A percentile compares a stretch with the other conserved stretches of the same genome.
phyloP scores from a whole-genome alignment of 2,888 invertebrate species.

The Lasiommata megera region DNA sequence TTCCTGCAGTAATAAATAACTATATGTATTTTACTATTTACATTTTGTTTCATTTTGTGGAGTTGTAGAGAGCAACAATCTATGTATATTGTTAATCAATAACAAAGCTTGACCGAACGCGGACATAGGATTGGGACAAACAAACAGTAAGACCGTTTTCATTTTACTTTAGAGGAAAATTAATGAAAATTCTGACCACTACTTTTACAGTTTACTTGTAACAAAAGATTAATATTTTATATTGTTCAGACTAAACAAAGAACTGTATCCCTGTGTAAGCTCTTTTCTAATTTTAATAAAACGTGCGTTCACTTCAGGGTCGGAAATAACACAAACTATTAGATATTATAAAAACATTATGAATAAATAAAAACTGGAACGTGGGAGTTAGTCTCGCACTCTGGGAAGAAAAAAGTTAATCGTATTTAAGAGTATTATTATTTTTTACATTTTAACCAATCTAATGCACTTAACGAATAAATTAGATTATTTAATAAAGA shows the following conservation, averaged over 20 bases:
- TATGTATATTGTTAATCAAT: not conserved
- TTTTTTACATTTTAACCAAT: too few species aligned
- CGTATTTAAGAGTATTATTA: too few species aligned
- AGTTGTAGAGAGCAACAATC: not conserved
- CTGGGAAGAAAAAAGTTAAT: too few species aligned
- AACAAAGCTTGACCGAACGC: not conserved
- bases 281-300: not conserved
- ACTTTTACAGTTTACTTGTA: constrained; percentile 44
- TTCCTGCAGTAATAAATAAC: too few species aligned
- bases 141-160: constrained; percentile 18
- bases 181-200: constrained; percentile 55
- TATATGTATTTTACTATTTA: not conserved
- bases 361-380: too few species aligned
- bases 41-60: not conserved
- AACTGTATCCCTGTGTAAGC: constrained; percentile 11
- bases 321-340: too few species aligned
- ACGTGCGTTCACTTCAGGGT: not conserved
- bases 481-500: too few species aligned
- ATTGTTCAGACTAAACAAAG: constrained; percentile 42
- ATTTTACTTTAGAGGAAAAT: constrained; percentile 31
- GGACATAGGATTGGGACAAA: not conserved
- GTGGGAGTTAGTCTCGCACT: too few species aligned
- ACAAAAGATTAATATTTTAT: constrained; percentile 51
- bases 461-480: too few species aligned
- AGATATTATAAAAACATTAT: too few species aligned